These are phyloP conservation scores for Diploptera punctata DNA, from an alignment of 2,888 invertebrate species.

Conservation along the genomic window DNA sequence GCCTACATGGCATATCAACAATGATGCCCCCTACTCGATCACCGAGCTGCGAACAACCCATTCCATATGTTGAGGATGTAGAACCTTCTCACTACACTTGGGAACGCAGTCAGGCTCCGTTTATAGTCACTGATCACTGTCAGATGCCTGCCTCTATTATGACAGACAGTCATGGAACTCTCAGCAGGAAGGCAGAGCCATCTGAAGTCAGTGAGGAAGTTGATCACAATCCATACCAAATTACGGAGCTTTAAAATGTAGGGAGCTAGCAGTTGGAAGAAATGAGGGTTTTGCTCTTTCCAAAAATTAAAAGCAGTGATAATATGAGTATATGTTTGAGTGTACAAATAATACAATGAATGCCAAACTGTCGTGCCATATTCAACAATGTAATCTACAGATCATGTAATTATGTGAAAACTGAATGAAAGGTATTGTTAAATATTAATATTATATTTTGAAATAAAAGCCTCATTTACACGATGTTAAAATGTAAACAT, in stretches of 20 bases:
- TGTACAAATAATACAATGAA: not conserved
- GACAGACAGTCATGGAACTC: conserved; percentile 9
- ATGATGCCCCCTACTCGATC: conserved; percentile 17
- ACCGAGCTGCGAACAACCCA: not conserved
- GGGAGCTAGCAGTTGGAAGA: conserved; percentile 14
- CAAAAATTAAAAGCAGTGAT: not conserved
- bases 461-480: too few relatives aligned
- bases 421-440: too few relatives aligned
- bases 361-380: too few relatives aligned
- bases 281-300: conserved; percentile 20
- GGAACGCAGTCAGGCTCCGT: not conserved
- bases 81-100: not conserved
- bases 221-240: conserved; percentile 15
- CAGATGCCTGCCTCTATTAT: not conserved
- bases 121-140: conserved; percentile 10
- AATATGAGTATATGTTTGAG: not conserved
- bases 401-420: too few relatives aligned
- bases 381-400: too few relatives aligned
- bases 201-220: not conserved
- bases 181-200: conserved; percentile 8
- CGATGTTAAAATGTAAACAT: too few relatives aligned
- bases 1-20: conserved; percentile 43
- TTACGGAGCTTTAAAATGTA: conserved; percentile 11
- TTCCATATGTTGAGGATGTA: not conserved
- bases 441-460: too few relatives aligned